Evolutionary conservation across 1,140 invertebrate species (phyloP), one percentile per base, ranked within the genome.

Genomic region (Drosophila quadrilineata): DNA sequence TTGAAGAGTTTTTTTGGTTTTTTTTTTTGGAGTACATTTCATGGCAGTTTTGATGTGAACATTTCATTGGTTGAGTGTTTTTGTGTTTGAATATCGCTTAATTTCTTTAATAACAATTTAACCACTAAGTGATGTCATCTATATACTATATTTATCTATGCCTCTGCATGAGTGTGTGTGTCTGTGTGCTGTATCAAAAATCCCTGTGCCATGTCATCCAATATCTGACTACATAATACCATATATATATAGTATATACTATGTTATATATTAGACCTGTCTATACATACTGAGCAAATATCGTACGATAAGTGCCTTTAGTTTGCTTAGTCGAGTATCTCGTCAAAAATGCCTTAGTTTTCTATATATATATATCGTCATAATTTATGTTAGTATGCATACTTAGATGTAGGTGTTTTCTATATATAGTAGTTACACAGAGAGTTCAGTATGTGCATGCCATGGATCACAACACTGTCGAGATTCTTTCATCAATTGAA

Each of bases 391-490:
- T n/a, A n/a, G n/a, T n/a, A n/a, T 52, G 5, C 14, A 33, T 41
- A 53, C 56, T 48, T 43, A 62, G 26, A 43, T 17, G n/a, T n/a
- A n/a, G n/a, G n/a, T n/a, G n/a, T n/a, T n/a, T n/a, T n/a, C n/a
- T n/a, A n/a, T 19, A 24, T 29, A 49, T 10, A 57, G 43, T 62
- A 63, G 24, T 75, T 68, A 82, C 59, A 68, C 77, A 46, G 76
- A n/a, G n/a, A 76, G 73, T 72, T 82, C 72, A 72, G 76, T 82
- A 82, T 84, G 77, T 85, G 77, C 73, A 70, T 77, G 73, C 64
- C 60, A 40, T 73, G 62, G 71, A 87, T 87, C 84, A 87, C 84
- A 87, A 87, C 84, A 85, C 84, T 84, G 72, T 87, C 73, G 84
- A 87, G 84, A 87, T 79, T 87, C 52, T 45, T 50, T 66, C 40